These are phyloP conservation scores for Epinephelus fuscoguttatus DNA, from an alignment of 2,113 vertebrate species.

Conservation along the genomic window DNA sequence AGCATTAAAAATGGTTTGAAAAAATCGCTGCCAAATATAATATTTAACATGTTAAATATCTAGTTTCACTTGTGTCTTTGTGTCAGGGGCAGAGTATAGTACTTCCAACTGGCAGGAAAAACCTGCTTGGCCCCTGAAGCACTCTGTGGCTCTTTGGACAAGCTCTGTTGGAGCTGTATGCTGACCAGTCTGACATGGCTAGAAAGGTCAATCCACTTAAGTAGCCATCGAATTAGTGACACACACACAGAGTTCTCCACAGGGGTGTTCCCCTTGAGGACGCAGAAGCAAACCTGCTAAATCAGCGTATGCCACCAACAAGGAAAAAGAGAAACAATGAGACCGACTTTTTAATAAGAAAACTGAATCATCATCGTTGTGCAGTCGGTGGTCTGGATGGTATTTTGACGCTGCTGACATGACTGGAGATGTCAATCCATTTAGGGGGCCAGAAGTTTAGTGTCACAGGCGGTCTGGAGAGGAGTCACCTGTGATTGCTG, in stretches of 20 bases:
- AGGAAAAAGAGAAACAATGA: neutral
- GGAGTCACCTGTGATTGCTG: neutral
- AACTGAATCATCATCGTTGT: neutral
- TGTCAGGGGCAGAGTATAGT: neutral
- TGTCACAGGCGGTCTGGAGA: constrained; percentile 15
- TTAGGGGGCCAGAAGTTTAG: constrained; percentile 47
- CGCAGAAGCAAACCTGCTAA: neutral
- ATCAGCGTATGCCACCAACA: neutral
- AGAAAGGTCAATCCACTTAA: constrained; percentile 72
- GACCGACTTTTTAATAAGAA: neutral
- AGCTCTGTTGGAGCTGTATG: constrained; percentile 23
- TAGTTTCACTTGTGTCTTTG: neutral
- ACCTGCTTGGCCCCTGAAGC: constrained; percentile 12
- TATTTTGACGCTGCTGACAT: constrained; percentile 8
- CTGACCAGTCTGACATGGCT: constrained; percentile 54
- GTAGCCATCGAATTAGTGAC: constrained; percentile 45
- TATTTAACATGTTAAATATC: neutral
- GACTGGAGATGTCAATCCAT: constrained; percentile 26
- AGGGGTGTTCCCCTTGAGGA: neutral
- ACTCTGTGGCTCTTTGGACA: constrained; percentile 27
- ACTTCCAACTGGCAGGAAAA: neutral
- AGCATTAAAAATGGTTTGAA: no score
- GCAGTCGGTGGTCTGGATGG: neutral
- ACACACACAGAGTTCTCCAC: constrained; percentile 19
- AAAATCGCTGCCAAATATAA: no score